These are phyloP conservation scores for Aricia artaxerxes DNA, from an alignment of 2,888 invertebrate genomes.

Conservation along the genomic window DNA sequence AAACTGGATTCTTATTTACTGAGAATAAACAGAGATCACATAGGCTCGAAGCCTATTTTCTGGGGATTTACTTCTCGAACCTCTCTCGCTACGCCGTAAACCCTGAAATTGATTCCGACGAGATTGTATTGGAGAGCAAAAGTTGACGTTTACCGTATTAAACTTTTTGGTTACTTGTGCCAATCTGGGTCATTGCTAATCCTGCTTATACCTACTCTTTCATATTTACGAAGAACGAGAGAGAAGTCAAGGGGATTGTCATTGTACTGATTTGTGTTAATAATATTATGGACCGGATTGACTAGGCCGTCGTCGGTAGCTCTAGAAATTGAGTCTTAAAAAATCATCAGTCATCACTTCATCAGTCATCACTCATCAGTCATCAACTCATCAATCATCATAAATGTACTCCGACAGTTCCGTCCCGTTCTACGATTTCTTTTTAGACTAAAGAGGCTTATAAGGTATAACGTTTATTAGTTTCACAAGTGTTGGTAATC, in stretches of 20 bases:
- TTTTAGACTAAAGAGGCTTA: no score
- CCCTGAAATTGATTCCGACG: conserved; percentile 16
- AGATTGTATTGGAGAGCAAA: not conserved
- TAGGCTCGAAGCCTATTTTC: conserved; percentile 5
- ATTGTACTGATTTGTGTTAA: no score
- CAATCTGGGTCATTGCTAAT: no score
- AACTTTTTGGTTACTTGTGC: not conserved
- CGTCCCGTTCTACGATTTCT: not conserved
- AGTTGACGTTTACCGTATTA: not conserved
- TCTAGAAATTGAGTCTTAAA: no score
- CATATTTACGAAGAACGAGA: no score
- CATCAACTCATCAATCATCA: not conserved
- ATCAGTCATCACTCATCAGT: no score
- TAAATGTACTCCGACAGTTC: not conserved
- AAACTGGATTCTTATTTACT: conserved; percentile 7
- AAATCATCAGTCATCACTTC: no score
- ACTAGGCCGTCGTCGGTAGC: no score
- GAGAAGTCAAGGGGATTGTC: no score
- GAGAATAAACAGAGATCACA: conserved; percentile 13
- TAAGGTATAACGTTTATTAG: not conserved
- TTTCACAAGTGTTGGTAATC: not conserved
- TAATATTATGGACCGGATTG: no score
- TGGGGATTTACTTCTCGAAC: conserved; percentile 17
- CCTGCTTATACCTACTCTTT: no score
- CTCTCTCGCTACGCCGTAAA: not conserved